phyloP scores from a whole-genome alignment of 1,140 invertebrate species.

The Bombus pascuorum region DNA sequence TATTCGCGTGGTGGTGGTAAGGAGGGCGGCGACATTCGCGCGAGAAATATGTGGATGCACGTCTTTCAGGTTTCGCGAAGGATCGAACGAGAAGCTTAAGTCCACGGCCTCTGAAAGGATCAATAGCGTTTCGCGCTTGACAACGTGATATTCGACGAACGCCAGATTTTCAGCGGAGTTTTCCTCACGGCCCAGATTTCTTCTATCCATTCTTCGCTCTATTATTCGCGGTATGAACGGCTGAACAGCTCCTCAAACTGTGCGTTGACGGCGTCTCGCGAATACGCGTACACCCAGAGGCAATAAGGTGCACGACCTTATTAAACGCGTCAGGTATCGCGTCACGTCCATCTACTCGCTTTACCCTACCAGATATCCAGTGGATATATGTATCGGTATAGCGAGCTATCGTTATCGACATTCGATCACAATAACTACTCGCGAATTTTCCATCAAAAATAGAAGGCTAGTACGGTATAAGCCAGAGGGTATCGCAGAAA shows the following conservation, averaged over 20 bases:
- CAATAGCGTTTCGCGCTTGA: conserved; percentile 16
- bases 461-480: not conserved
- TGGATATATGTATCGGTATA: conserved; percentile 28
- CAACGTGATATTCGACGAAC: conserved; percentile 2
- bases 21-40: not conserved
- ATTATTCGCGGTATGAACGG: conserved; percentile 10
- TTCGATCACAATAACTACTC: conserved; percentile 16
- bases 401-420: conserved; percentile 50
- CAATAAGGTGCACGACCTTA: conserved; percentile 54
- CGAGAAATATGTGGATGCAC: not conserved
- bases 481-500: not conserved
- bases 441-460: conserved; percentile 1
- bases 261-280: conserved; percentile 18
- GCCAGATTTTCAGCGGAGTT: conserved; percentile 1
- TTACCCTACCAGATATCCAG: conserved; percentile 40
- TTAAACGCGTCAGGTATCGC: conserved; percentile 45
- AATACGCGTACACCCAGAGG: not conserved
- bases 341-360: not conserved
- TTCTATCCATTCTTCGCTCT: not conserved
- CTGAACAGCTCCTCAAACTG: not conserved
- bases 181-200: not conserved
- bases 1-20: not conserved
- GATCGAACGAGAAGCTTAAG: conserved; percentile 16
- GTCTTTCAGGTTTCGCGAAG: not conserved
- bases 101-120: not conserved